These are phyloP conservation scores for Petroica traversi DNA, from an alignment of 2,113 vertebrate species.

Conservation along the genomic window DNA sequence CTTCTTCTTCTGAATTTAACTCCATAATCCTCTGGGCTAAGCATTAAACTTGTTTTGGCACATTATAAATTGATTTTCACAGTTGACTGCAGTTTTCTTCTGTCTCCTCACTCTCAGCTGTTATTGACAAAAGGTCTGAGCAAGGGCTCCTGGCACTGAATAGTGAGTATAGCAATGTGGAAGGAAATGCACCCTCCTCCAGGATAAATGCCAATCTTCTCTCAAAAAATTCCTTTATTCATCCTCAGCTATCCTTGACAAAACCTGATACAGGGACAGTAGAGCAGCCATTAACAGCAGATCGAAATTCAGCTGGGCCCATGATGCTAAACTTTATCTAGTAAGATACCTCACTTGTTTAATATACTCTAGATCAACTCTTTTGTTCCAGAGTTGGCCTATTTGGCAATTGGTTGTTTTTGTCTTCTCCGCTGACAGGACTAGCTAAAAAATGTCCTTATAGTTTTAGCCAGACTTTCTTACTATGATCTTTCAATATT, in stretches of 20 bases:
- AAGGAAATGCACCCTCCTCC: background rate
- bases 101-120: constrained; percentile 19
- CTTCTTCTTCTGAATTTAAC: constrained; percentile 40
- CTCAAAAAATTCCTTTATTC: background rate
- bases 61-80: constrained; percentile 48
- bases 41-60: constrained; percentile 56
- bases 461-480: background rate
- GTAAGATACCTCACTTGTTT: background rate
- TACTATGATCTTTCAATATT: background rate
- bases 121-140: constrained; percentile 26
- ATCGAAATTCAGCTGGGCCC: background rate
- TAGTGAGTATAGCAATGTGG: background rate
- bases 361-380: background rate
- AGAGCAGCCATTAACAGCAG: background rate
- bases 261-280: background rate
- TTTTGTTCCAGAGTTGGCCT: background rate
- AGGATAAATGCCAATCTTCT: background rate
- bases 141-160: background rate
- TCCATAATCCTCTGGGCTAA: constrained; percentile 24
- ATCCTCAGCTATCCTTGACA: background rate
- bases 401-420: background rate
- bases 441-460: background rate
- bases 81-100: background rate
- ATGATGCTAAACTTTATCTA: background rate
- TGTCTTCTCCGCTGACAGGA: background rate